Percentiles rank a stretch among this genome's conserved stretches.
These are phyloP conservation scores for Chymomyza fuscimana DNA, from an alignment of 2,888 invertebrate species.

Conservation along the genomic window DNA sequence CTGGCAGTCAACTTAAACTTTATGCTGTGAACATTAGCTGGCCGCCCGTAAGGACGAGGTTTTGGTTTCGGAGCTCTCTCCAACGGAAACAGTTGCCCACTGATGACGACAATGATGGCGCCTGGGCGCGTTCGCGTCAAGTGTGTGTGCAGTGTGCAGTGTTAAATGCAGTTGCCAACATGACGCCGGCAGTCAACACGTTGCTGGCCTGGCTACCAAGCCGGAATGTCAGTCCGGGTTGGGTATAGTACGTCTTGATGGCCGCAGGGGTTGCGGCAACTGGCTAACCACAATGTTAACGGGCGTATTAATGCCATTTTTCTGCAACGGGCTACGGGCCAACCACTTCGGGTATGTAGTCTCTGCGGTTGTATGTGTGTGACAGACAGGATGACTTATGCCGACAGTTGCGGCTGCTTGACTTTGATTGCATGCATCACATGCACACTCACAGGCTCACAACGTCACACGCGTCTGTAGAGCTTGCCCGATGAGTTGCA, in stretches of 20 bases:
- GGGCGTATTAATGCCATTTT: slow-evolving; percentile 66
- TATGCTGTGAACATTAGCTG: slow-evolving; percentile 68
- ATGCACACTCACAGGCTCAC: slow-evolving; percentile 13
- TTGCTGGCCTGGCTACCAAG: slow-evolving; percentile 16
- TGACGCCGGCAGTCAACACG: slow-evolving; percentile 17
- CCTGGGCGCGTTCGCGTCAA: slow-evolving; percentile 10
- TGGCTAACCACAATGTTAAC: slow-evolving; percentile 73
- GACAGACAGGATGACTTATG: slow-evolving; percentile 58
- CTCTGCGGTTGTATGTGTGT: slow-evolving; percentile 16
- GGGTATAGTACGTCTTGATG: neutral
- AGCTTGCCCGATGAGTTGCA: neutral
- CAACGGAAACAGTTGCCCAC: slow-evolving; percentile 47
- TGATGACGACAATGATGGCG: slow-evolving; percentile 35
- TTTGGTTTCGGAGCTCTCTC: neutral
- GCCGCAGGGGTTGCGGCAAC: slow-evolving; percentile 29
- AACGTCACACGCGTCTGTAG: neutral
- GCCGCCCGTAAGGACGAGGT: slow-evolving; percentile 13
- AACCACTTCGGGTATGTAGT: slow-evolving; percentile 12
- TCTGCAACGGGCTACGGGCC: slow-evolving; percentile 24
- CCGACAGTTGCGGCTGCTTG: slow-evolving; percentile 64
- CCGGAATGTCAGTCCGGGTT: neutral
- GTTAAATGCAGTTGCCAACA: slow-evolving; percentile 72
- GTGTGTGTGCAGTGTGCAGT: slow-evolving; percentile 37
- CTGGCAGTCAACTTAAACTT: slow-evolving; percentile 75
- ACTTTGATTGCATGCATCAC: slow-evolving; percentile 70